Percentiles rank a stretch among this genome's conserved stretches.
Conservation (phyloP, 2,888 invertebrate species). For the Mythimna lalbum region DNA sequence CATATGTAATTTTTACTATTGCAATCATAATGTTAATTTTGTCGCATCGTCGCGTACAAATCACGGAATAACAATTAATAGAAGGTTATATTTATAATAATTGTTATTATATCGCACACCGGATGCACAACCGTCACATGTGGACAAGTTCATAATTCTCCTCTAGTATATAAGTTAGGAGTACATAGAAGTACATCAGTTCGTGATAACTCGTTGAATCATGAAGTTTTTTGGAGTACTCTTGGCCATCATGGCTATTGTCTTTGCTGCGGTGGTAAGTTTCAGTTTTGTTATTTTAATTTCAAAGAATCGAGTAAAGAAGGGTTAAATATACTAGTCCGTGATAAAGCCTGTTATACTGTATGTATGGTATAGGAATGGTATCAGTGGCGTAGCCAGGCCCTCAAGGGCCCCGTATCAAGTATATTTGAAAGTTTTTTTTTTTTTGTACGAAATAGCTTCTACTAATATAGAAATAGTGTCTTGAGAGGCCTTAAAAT, state of each 20-base stretch:
- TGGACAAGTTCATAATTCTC: constrained; percentile 23
- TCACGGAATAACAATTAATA: constrained; percentile 20
- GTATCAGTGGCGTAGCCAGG: too few relatives aligned
- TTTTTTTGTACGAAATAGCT: too few relatives aligned
- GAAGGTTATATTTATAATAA: constrained; percentile 49
- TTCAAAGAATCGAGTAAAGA: not conserved
- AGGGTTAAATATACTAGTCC: too few relatives aligned
- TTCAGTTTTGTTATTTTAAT: constrained; percentile 3
- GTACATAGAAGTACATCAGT: constrained; percentile 17
- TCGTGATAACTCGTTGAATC: constrained; percentile 43
- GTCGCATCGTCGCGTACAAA: constrained; percentile 42
- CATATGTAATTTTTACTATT: not conserved
- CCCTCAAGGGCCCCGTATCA: too few relatives aligned
- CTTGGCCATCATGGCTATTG: constrained; percentile 75
- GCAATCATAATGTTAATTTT: constrained; percentile 37
- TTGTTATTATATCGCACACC: constrained; percentile 44
- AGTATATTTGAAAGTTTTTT: too few relatives aligned
- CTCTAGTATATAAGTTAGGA: constrained; percentile 39
- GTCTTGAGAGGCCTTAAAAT: too few relatives aligned
- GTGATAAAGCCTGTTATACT: too few relatives aligned
- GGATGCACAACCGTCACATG: constrained; percentile 47
- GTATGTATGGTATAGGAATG: too few relatives aligned
- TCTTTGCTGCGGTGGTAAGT: constrained; percentile 83
- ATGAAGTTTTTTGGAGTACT: constrained; percentile 81
- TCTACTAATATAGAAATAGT: too few relatives aligned